These are phyloP conservation scores for Caiman crocodilus DNA, from an alignment of 2,797 vertebrate species.

Conservation along the genomic window DNA sequence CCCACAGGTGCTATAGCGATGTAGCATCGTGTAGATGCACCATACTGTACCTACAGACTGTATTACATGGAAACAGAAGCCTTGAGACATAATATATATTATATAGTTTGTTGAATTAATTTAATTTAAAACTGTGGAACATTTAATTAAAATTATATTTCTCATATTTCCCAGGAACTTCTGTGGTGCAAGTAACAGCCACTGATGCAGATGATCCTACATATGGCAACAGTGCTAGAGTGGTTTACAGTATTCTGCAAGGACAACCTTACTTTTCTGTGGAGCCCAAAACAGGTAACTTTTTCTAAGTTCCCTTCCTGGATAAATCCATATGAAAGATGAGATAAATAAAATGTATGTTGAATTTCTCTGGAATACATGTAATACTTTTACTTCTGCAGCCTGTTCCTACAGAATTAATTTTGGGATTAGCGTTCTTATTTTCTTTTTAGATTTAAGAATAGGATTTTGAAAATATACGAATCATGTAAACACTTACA, in stretches of 20 bases:
- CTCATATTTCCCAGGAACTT: conserved; percentile 87
- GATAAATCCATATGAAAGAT: not conserved
- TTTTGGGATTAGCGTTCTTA: not conserved
- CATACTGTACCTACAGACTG: no score
- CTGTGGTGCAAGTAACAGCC: conserved; percentile 95
- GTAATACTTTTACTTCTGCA: not conserved
- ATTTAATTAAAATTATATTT: conserved; percentile 35
- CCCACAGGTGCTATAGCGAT: no score
- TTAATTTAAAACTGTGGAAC: not conserved
- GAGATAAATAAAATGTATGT: not conserved
- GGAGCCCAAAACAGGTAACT: conserved; percentile 95
- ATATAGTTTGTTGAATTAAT: not conserved
- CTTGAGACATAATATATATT: not conserved
- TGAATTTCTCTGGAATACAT: not conserved
- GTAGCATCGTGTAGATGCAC: no score
- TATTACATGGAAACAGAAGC: not conserved
- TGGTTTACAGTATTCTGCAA: conserved; percentile 95
- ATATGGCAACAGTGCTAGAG: conserved; percentile 95
- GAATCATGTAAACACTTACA: not conserved
- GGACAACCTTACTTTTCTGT: conserved; percentile 98
- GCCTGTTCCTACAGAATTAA: not conserved
- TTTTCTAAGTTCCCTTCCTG: not conserved
- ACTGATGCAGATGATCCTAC: conserved; percentile 97
- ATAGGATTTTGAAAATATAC: not conserved
- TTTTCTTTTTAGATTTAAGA: not conserved